Evolutionary conservation across 2,797 vertebrate genomes (phyloP).

Genomic region (Fistularia tabacaria): DNA sequence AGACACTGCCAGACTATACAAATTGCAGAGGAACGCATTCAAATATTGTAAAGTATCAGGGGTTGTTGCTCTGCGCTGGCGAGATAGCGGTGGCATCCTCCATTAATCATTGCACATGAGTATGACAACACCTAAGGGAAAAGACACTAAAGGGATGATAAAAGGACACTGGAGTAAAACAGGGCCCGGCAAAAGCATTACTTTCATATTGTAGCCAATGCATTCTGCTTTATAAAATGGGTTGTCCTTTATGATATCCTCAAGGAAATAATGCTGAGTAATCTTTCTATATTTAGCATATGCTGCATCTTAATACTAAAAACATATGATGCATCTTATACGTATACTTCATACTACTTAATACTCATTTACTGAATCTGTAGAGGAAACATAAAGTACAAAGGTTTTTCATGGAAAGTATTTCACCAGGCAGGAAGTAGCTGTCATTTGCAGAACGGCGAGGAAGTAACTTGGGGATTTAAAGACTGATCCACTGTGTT

Average conservation of each 20-base stretch:
- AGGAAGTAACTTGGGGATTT: slow-evolving; percentile 11
- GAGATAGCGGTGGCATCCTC: slow-evolving; percentile 35
- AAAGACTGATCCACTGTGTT: slow-evolving; percentile 1
- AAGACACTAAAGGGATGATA: slow-evolving; percentile 37
- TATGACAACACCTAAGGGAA: slow-evolving; percentile 40
- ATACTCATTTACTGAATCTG: too few species aligned
- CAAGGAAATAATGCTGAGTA: background rate
- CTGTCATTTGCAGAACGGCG: slow-evolving; percentile 1
- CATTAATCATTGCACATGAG: slow-evolving; percentile 59
- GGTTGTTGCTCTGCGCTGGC: slow-evolving; percentile 21
- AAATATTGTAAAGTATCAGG: slow-evolving; percentile 22
- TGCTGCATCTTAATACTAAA: too few species aligned
- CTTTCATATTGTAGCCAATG: slow-evolving; percentile 22
- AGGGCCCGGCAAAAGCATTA: slow-evolving; percentile 24
- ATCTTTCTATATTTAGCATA: background rate
- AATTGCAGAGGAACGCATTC: slow-evolving; percentile 15
- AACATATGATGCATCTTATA: too few species aligned
- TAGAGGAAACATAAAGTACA: too few species aligned
- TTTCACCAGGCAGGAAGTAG: slow-evolving; percentile 10
- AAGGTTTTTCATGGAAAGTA: background rate
- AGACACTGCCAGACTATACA: slow-evolving; percentile 8
- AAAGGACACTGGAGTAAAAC: slow-evolving; percentile 37
- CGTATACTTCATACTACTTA: too few species aligned
- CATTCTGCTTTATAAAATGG: slow-evolving; percentile 6
- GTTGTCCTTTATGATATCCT: slow-evolving; percentile 15